Conservation (phyloP, 2,888 invertebrate genomes). For the Drosophila fulvimacula region DNA sequence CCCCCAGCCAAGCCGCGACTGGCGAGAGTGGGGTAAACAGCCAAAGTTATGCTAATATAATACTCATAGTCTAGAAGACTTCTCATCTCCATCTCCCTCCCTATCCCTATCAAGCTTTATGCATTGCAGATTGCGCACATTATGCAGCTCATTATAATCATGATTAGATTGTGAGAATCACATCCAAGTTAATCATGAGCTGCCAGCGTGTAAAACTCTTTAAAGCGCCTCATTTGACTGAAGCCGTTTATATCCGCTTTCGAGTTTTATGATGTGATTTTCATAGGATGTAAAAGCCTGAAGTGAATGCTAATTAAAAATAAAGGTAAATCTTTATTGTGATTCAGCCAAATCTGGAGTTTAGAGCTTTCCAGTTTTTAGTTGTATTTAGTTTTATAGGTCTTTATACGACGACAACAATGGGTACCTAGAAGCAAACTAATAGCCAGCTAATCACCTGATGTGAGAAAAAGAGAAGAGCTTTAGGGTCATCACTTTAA, state of each 20-base stretch:
- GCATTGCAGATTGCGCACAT: slow-evolving; percentile 42
- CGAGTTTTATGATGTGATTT: slow-evolving; percentile 6
- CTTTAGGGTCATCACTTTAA: no score
- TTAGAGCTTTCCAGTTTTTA: not conserved
- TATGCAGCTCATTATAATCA: slow-evolving; percentile 52
- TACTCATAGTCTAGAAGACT: slow-evolving; percentile 12
- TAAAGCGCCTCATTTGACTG: not conserved
- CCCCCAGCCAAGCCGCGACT: not conserved
- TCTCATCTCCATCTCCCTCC: not conserved
- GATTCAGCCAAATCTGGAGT: not conserved
- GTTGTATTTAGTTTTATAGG: no score
- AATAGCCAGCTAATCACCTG: no score
- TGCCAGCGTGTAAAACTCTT: slow-evolving; percentile 17
- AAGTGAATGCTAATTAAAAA: not conserved
- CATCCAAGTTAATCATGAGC: slow-evolving; percentile 33
- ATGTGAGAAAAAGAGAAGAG: no score
- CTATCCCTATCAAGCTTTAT: not conserved
- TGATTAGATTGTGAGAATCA: slow-evolving; percentile 32
- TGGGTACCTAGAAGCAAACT: no score
- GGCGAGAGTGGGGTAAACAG: not conserved
- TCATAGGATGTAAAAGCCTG: not conserved
- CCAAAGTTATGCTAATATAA: slow-evolving; percentile 55
- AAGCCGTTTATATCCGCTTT: not conserved
- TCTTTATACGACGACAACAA: no score
- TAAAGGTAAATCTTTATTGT: not conserved